Conservation (phyloP, 2,113 vertebrate genomes). For the Serilophus lunatus region DNA sequence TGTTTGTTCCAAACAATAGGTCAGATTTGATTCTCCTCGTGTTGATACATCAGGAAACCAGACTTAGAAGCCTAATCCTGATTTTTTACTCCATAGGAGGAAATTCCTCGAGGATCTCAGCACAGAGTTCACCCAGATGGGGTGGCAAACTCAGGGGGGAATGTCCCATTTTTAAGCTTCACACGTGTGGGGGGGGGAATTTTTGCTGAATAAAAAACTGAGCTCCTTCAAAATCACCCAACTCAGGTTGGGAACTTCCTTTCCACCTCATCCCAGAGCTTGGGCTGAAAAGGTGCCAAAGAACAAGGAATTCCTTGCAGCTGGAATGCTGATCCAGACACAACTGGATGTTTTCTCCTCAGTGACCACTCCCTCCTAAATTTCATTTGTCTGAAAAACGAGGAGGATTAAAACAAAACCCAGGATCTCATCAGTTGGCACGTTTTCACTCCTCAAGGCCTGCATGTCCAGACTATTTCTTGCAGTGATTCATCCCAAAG, state of each 20-base stretch:
- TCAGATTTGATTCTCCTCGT: too few relatives aligned
- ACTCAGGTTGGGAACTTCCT: neutral
- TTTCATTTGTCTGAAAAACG: neutral
- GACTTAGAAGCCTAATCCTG: neutral
- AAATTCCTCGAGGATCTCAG: neutral
- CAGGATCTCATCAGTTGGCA: neutral
- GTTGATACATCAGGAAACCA: neutral
- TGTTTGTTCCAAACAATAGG: neutral
- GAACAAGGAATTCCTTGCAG: neutral
- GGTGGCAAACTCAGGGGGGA: neutral
- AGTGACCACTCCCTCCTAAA: neutral
- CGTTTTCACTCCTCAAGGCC: neutral
- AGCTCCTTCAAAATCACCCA: neutral
- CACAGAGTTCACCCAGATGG: accelerated
- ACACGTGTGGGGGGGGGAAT: neutral
- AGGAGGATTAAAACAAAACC: neutral
- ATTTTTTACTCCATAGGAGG: neutral
- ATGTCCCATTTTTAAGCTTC: neutral
- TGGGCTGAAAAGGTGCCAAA: neutral
- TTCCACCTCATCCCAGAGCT: neutral
- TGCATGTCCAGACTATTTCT: neutral
- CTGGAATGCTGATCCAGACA: neutral
- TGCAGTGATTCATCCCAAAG: neutral
- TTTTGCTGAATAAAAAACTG: neutral
- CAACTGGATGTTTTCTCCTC: neutral